A percentile compares a stretch with the other conserved stretches of the same genome.
phyloP scores from a whole-genome alignment of 2,797 vertebrate genomes.

The Pitangus sulphuratus region DNA sequence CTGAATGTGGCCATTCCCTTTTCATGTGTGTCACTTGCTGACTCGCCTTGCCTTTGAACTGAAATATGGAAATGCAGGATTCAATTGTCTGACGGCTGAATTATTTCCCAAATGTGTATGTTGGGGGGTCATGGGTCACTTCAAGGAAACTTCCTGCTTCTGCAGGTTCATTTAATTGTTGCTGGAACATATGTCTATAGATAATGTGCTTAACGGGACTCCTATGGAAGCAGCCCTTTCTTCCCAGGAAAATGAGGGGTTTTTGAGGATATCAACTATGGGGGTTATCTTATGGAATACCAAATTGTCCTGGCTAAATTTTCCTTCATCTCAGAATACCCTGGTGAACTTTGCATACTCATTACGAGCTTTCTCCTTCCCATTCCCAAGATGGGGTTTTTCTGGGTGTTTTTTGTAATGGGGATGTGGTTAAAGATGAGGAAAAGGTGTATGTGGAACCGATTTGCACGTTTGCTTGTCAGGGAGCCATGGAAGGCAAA shows the following conservation, averaged over 20 bases:
- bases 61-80: background rate
- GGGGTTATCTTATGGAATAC: background rate
- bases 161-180: background rate
- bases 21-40: background rate
- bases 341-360: background rate
- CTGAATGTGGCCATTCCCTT: background rate
- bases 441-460: background rate
- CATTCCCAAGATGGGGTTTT: background rate
- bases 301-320: constrained; percentile 11
- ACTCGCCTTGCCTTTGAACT: background rate
- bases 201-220: background rate
- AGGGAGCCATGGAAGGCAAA: background rate
- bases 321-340: constrained; percentile 6
- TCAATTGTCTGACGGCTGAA: background rate
- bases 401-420: background rate
- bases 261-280: background rate
- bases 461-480: background rate
- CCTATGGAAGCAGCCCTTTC: background rate
- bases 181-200: background rate
- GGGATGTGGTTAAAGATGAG: background rate
- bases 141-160: background rate
- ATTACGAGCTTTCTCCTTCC: background rate
- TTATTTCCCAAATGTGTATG: background rate
- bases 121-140: background rate
- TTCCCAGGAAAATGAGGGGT: background rate